Evolutionary conservation across 1,140 invertebrate species (phyloP).

Genomic region (Lithobius niger): DNA sequence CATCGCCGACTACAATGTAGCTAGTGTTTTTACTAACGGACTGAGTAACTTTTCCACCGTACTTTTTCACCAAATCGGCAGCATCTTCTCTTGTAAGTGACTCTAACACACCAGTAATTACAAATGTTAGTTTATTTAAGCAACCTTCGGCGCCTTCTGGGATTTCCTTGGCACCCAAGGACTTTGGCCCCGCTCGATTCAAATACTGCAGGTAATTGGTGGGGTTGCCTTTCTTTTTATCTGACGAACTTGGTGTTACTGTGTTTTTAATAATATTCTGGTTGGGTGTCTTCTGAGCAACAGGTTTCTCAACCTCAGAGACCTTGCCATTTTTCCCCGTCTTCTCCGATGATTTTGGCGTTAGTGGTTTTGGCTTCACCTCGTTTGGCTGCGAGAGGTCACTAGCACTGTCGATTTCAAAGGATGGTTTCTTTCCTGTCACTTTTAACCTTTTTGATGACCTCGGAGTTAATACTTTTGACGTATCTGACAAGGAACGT

Average conservation of each 20-base stretch:
- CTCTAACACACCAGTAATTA: constrained; percentile 77
- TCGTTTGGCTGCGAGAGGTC: too few species aligned
- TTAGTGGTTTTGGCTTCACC: too few species aligned
- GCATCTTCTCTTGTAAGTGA: constrained; percentile 73
- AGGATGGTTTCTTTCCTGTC: constrained; percentile 46
- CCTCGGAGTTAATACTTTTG: too few species aligned
- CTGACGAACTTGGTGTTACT: too few species aligned
- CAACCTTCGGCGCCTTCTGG: constrained; percentile 62
- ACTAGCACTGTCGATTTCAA: too few species aligned
- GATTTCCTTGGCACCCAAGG: constrained; percentile 66
- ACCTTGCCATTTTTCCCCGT: too few species aligned
- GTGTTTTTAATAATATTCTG: too few species aligned
- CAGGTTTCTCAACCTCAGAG: too few species aligned
- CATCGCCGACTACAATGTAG: constrained; percentile 68
- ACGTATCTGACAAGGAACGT: too few species aligned
- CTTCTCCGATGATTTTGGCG: too few species aligned
- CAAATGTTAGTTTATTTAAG: constrained; percentile 58
- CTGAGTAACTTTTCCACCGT: constrained; percentile 62
- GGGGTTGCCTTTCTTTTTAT: constrained; percentile 17
- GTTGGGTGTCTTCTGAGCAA: too few species aligned
- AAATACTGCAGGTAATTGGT: constrained; percentile 52
- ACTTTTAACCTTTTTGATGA: too few species aligned
- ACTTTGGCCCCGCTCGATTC: constrained; percentile 54
- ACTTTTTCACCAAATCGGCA: constrained; percentile 54
- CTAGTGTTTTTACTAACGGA: constrained; percentile 64